phyloP scores from a whole-genome alignment of 2,113 vertebrate genomes.

The Megatriorchis doriae region DNA sequence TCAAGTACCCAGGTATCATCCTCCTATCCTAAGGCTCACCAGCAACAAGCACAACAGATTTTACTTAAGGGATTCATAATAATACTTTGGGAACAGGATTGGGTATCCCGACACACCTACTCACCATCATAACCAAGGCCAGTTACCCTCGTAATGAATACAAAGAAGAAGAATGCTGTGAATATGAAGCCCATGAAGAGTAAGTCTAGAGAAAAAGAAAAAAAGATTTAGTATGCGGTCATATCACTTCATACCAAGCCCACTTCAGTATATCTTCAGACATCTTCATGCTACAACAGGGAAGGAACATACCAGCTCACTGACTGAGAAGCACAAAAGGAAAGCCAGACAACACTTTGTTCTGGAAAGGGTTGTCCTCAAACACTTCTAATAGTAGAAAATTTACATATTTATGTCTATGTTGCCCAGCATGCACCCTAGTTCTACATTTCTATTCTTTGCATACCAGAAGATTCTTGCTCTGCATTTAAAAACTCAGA shows the following conservation, averaged over 20 bases:
- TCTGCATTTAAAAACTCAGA: neutral
- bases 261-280: neutral
- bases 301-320: neutral
- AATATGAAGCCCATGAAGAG: conserved; percentile 91
- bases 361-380: neutral
- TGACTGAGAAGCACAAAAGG: neutral
- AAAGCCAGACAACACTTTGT: neutral
- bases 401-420: neutral
- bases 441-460: neutral
- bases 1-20: neutral
- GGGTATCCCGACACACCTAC: neutral
- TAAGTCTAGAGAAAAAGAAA: conserved; percentile 73
- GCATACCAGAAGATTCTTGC: neutral
- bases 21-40: neutral
- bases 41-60: neutral
- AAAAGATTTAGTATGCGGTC: neutral
- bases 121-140: conserved; percentile 82
- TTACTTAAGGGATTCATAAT: neutral
- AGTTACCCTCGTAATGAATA: conserved; percentile 80
- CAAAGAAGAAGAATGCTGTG: conserved; percentile 81
- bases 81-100: neutral
- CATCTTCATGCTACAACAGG: neutral
- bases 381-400: neutral
- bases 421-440: neutral
- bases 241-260: neutral